Conservation (phyloP, 2,888 invertebrate genomes). For the Amiota communis region DNA sequence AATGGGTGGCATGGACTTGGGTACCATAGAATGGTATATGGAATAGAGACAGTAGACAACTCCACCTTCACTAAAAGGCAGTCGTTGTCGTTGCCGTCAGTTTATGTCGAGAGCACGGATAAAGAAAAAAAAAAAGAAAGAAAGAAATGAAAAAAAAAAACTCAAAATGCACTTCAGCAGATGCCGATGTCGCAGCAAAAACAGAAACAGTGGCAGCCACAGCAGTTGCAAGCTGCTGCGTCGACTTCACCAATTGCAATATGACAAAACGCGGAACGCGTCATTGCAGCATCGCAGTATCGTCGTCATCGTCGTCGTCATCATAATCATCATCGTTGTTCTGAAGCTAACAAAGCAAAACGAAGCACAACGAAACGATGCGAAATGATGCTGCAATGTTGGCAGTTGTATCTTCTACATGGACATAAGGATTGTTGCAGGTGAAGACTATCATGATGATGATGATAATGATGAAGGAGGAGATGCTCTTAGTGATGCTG, state of each 20-base stretch:
- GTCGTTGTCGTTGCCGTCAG: too few relatives aligned
- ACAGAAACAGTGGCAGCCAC: constrained; percentile 34
- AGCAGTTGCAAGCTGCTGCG: constrained; percentile 26
- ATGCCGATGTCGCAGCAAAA: constrained; percentile 20
- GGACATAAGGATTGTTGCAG: too few relatives aligned
- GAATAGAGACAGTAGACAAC: constrained; percentile 24
- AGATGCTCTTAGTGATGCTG: background rate
- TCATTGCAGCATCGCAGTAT: too few relatives aligned
- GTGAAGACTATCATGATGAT: too few relatives aligned
- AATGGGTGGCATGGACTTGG: too few relatives aligned
- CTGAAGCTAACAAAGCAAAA: constrained; percentile 7
- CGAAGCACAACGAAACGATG: constrained; percentile 38
- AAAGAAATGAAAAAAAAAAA: background rate
- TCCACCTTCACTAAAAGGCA: constrained; percentile 22
- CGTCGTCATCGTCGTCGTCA: too few relatives aligned
- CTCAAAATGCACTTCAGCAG: constrained; percentile 6
- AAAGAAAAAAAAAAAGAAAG: too few relatives aligned
- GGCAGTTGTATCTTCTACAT: too few relatives aligned
- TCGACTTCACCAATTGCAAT: constrained; percentile 48
- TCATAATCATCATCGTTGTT: too few relatives aligned
- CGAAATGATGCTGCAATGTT: constrained; percentile 25
- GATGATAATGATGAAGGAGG: constrained; percentile 2
- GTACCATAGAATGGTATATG: background rate
- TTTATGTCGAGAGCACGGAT: too few relatives aligned
- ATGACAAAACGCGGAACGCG: constrained; percentile 45